Evolutionary conservation across 2,113 vertebrate species (phyloP).

Genomic region (Telmatochromis sp.): DNA sequence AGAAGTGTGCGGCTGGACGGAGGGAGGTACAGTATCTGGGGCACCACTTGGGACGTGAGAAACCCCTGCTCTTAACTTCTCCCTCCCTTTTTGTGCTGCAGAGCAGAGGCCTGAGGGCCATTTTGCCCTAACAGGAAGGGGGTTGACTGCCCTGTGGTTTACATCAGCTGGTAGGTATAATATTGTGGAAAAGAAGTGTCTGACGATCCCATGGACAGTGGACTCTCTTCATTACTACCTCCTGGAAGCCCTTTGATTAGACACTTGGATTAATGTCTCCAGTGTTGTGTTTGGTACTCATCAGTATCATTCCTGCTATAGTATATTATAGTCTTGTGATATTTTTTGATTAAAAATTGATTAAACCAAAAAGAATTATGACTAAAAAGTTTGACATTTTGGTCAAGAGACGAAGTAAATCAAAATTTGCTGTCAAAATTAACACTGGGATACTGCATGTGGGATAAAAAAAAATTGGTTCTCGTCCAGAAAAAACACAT

Average conservation of each 20-base stretch:
- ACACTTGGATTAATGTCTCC: not conserved
- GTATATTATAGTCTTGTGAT: not conserved
- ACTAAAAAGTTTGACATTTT: not conserved
- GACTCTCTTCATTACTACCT: not conserved
- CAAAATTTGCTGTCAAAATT: not conserved
- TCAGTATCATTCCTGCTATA: not conserved
- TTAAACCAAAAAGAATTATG: not conserved
- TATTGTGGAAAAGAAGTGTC: not conserved
- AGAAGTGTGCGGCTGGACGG: not conserved
- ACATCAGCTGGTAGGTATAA: not conserved
- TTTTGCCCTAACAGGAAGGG: not conserved
- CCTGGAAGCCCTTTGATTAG: not conserved
- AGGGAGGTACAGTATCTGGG: not conserved
- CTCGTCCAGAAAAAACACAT: not conserved
- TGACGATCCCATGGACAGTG: not conserved
- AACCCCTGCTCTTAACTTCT: not conserved
- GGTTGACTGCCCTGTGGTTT: not conserved
- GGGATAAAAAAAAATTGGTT: not conserved
- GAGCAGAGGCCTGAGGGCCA: not conserved
- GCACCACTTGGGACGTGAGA: accelerated
- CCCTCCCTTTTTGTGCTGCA: not conserved
- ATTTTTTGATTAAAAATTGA: not conserved
- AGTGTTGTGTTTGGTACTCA: not conserved
- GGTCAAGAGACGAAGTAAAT: not conserved
- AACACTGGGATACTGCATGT: not conserved